Evolutionary conservation across 1,140 invertebrate species (phyloP).

Genomic region (Dendrolimus kikuchii): DNA sequence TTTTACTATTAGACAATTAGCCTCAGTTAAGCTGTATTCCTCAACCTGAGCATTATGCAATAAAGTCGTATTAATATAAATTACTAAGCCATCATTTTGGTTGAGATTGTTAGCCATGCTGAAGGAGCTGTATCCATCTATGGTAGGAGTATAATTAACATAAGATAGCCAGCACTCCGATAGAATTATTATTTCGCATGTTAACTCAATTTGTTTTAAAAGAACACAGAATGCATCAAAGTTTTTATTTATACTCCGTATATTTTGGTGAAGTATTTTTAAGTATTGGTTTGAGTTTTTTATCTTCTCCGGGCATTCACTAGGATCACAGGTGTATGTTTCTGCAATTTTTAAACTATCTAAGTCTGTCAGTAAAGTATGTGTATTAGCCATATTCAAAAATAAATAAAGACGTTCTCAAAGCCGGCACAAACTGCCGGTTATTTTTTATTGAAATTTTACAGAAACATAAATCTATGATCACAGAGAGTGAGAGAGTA

Average conservation of each 20-base stretch:
- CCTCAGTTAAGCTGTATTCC: slow-evolving; percentile 1
- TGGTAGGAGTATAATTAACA: neutral
- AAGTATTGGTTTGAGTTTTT: neutral
- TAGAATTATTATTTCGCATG: slow-evolving; percentile 7
- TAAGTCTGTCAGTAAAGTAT: too few species aligned
- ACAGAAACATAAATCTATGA: too few species aligned
- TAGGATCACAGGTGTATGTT: too few species aligned
- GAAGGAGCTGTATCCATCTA: slow-evolving; percentile 1
- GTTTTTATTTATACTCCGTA: slow-evolving; percentile 11
- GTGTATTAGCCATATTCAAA: too few species aligned
- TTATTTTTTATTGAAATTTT: too few species aligned
- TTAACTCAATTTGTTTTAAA: neutral
- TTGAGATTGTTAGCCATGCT: neutral
- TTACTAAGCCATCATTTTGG: slow-evolving; percentile 9
- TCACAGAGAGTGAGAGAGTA: too few species aligned
- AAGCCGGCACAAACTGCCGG: too few species aligned
- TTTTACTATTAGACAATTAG: slow-evolving; percentile 5
- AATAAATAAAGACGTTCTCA: too few species aligned
- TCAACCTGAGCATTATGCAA: neutral
- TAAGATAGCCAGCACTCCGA: slow-evolving; percentile 8
- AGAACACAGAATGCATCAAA: neutral
- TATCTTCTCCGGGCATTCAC: too few species aligned
- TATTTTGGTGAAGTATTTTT: slow-evolving; percentile 9
- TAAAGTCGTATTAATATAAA: slow-evolving; percentile 6
- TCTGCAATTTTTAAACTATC: too few species aligned